phyloP scores from a whole-genome alignment of 2,113 vertebrate species.

The Chlorodrepanis virens region DNA sequence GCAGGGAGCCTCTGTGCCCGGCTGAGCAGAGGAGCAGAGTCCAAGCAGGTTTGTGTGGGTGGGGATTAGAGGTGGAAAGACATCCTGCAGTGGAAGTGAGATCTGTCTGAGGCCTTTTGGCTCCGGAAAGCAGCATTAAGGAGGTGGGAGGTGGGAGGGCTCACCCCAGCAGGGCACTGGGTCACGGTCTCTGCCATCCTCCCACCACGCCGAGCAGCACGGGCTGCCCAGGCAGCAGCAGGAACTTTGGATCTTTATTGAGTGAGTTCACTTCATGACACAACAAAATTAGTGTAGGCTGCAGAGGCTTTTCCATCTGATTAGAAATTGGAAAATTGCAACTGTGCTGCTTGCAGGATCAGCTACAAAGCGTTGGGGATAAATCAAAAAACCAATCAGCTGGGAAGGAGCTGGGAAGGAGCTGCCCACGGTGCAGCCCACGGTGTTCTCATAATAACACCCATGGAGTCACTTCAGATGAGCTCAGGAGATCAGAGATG shows the following conservation, averaged over 20 bases:
- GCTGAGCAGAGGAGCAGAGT: not conserved
- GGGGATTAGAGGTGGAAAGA: not conserved
- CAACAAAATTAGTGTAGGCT: not conserved
- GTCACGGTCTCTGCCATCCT: not conserved
- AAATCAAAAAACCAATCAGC: not conserved
- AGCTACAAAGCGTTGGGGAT: not conserved
- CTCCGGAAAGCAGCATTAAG: rapidly evolving
- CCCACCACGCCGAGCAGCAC: rapidly evolving
- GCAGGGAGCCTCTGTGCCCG: rapidly evolving
- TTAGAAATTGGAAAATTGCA: not conserved
- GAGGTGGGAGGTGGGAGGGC: not conserved
- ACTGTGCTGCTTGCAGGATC: not conserved
- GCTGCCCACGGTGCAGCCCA: not conserved
- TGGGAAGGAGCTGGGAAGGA: not conserved
- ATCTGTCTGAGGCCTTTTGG: not conserved
- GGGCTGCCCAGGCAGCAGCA: not conserved
- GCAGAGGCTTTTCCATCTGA: not conserved
- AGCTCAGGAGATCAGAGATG: not conserved
- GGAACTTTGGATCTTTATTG: rapidly evolving
- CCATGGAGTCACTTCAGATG: not conserved
- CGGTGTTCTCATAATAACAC: not conserved
- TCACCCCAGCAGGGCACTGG: not conserved
- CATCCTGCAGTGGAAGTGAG: not conserved
- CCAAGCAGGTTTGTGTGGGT: not conserved
- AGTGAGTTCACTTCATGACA: not conserved